Base-by-base conservation (phyloP, 2,113 vertebrate genomes). In the Albula glossodonta region DNA sequence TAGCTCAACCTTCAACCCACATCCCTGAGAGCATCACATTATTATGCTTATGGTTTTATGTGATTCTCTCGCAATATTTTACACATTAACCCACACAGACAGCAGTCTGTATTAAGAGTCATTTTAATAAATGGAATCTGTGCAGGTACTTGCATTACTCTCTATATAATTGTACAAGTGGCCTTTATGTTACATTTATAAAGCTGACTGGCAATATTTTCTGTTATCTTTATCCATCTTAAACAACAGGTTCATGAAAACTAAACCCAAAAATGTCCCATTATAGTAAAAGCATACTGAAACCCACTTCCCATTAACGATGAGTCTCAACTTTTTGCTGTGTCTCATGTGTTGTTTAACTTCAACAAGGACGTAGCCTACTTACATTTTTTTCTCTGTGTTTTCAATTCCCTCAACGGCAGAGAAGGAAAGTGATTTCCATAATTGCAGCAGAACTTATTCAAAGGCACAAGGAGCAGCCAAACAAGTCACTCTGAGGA, bases 401-500 rank as follows among this genome's bases (percentile, higher is more conserved):
- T 70, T 70, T 70, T 63, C 10, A 70, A 13, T 0, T 77, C 10
- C 84, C 78, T 80, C 17, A 57, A 85, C 5, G 5, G 15, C 51
- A 19, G 25, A 66, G 22, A 80, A 77, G n/a, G 22, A 8, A 12
- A 25, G 41, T 13, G 22, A 49, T 12, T 57, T 57, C 84, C 57
- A 51, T 51, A 81, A 25, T 41, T 51, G 48, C 31, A 51, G 77
- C 79, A 79, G 52, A 79, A 41, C 84, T 1, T 48, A 48, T 48
- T 85, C 78, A 85, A 63, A 31, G 84, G 41, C 53, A 51, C 0
- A 12, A 85, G 84, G 53, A 80, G 51, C 53, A 63, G 12, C n/a
- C 78, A 49, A n/a, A 57, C 15, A 10, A 48, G 41, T 60, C 19
- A 53, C 10, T 78, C 83, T 78, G 11, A 41, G 25, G 70, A 41